Evolutionary conservation across 2,888 invertebrate species (phyloP).

Genomic region (Muschampia plurimacula): DNA sequence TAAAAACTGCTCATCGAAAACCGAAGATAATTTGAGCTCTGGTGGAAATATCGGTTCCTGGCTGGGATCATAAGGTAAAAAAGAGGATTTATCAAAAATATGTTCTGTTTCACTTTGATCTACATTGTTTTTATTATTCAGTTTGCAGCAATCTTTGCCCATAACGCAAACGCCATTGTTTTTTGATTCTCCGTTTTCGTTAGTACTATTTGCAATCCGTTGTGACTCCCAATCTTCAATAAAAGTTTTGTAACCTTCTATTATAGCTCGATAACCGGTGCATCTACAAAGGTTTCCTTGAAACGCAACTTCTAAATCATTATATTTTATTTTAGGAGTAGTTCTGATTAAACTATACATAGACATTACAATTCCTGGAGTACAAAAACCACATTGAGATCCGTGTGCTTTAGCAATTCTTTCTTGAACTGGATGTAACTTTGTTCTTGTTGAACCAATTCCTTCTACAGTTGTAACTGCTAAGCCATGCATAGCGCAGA

Average conservation of each 20-base stretch:
- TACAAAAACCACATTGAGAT: constrained; percentile 95
- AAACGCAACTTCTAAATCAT: constrained; percentile 90
- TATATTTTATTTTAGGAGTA: constrained; percentile 70
- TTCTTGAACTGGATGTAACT: constrained; percentile 93
- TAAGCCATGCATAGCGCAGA: constrained; percentile 92
- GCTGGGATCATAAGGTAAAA: constrained; percentile 88
- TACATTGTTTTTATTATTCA: constrained; percentile 61
- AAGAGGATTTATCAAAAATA: constrained; percentile 87
- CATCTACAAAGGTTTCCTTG: constrained; percentile 93
- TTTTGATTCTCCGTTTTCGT: constrained; percentile 45
- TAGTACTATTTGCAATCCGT: constrained; percentile 58
- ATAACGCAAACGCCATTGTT: constrained; percentile 78
- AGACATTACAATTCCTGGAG: constrained; percentile 96
- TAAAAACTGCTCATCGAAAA: constrained; percentile 85
- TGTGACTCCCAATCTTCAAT: constrained; percentile 89
- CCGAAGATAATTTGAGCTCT: constrained; percentile 87
- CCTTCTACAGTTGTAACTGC: constrained; percentile 95
- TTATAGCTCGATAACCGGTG: constrained; percentile 94
- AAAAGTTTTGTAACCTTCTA: constrained; percentile 93
- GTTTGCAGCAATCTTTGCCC: constrained; percentile 89
- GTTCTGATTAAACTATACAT: constrained; percentile 93
- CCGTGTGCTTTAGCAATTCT: constrained; percentile 93
- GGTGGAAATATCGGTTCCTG: constrained; percentile 95
- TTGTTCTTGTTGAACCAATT: constrained; percentile 90
- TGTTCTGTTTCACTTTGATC: constrained; percentile 78